Base-by-base conservation (phyloP, 2,888 invertebrate species). In the Tuberolachnus salignus region DNA sequence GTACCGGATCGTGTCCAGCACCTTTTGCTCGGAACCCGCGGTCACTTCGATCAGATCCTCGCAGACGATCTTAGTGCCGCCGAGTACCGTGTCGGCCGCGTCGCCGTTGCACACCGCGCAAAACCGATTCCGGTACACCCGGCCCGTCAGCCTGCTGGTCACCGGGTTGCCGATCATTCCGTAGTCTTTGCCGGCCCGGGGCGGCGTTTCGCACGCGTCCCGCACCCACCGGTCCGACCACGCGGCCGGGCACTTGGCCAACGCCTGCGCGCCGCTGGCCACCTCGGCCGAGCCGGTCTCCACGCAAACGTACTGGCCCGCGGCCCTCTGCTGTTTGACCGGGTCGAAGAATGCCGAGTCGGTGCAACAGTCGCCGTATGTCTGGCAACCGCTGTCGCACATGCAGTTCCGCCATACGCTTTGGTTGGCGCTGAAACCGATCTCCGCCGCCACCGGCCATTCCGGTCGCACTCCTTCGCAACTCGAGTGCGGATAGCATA, bases 291-390 rank as follows among this genome's bases (percentile, higher is more conserved):
- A 34, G 19, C 84, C 81, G 63, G 86, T 81, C 3, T 84, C 83
- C 21, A 85, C 84, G 82, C 87, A 87, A 16, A 83, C 82, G 83
- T 85, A 86, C 26, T 83, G 83, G 21, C 84, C 84, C 23, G 82
- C 83, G 49, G 83, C 83, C 75, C 84, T 46, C 82, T 84, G 74
- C 83, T 83, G 83, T 83, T 84, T 82, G 81, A 84, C 23, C 82
- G 83, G 57, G 71, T 82, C 81, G 83, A 84, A 83, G 81, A 82
- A 75, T 9, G 81, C 80, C 0, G 86, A 86, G 82, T 87, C 86
- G 42, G 85, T 83, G 81, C 87, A 87, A 82, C 87, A 87, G 83
- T 87, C 87, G 42, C 87, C 87, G 81, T 86, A 87, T 14, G 83
- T 83, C 21, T 84, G 83, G 82, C 87, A 87, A 49, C 83, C 83